A percentile compares a stretch with the other conserved stretches of the same genome.
These are phyloP conservation scores for Eurypyga helias DNA, from an alignment of 2,113 vertebrate species.

Conservation along the genomic window DNA sequence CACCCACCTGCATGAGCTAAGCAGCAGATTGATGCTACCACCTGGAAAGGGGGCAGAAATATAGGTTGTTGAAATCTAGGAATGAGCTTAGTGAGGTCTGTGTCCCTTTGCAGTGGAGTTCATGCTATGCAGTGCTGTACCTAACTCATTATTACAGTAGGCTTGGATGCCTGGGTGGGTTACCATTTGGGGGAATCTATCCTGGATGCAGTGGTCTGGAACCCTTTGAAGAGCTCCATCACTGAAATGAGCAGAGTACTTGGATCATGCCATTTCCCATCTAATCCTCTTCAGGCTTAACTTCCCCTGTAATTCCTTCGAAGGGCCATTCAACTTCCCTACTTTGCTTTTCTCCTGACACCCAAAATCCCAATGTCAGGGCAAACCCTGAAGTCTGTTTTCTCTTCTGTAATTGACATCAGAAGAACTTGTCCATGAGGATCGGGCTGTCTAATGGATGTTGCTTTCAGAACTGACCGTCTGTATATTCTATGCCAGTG, in stretches of 20 bases:
- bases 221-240: background rate
- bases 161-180: background rate
- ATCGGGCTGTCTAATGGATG: background rate
- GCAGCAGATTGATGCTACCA: background rate
- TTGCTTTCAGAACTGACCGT: background rate
- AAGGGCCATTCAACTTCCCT: background rate
- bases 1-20: background rate
- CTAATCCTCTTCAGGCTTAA: background rate
- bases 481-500: background rate
- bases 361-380: background rate
- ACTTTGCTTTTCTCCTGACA: background rate
- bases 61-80: background rate
- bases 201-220: background rate
- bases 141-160: background rate
- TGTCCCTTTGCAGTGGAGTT: background rate
- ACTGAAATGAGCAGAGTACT: background rate
- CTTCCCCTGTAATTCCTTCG: background rate
- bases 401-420: background rate
- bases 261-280: background rate
- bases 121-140: accelerated
- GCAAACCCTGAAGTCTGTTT: background rate
- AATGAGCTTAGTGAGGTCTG: background rate
- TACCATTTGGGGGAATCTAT: background rate
- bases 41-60: background rate
- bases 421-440: background rate